A percentile compares a stretch with the other conserved stretches of the same genome.
These are phyloP conservation scores for Hydrophis major DNA, from an alignment of 2,797 vertebrate genomes.

Conservation along the genomic window DNA sequence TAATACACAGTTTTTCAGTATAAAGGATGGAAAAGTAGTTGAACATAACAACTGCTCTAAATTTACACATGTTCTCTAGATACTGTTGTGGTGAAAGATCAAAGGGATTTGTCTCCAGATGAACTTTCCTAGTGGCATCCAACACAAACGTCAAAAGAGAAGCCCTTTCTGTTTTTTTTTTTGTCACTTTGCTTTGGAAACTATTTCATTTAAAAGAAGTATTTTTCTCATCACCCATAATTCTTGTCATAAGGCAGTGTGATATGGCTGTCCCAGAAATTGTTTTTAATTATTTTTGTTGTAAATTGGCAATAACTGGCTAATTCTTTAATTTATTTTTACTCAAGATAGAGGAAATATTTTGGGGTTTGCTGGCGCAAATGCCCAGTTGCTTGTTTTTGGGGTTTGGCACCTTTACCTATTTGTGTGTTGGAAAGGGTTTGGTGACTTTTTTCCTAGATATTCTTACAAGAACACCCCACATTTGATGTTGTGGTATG, in stretches of 20 bases:
- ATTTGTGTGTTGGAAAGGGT: neutral
- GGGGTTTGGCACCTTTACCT: neutral
- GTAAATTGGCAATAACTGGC: neutral
- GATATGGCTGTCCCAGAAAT: neutral
- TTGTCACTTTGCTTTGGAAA: constrained; percentile 6
- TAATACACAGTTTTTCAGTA: neutral
- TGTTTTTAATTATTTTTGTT: neutral
- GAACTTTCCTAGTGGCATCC: constrained; percentile 12
- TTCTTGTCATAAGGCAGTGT: neutral
- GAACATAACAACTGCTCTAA: neutral
- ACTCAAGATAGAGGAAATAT: too few relatives aligned
- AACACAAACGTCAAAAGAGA: neutral
- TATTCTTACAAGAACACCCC: neutral
- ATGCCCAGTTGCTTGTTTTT: neutral
- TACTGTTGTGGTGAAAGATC: neutral
- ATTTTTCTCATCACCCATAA: neutral
- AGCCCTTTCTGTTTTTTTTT: neutral
- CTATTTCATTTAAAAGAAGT: neutral
- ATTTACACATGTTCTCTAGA: neutral
- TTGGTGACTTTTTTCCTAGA: neutral
- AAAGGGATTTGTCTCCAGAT: constrained; percentile 1
- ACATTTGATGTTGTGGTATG: neutral
- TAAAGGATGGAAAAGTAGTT: neutral
- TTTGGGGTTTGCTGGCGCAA: neutral
- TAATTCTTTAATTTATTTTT: neutral